A percentile compares a stretch with the other conserved stretches of the same genome.
phyloP scores from a whole-genome alignment of 1,140 invertebrate genomes.

The Pteromalus puparum region DNA sequence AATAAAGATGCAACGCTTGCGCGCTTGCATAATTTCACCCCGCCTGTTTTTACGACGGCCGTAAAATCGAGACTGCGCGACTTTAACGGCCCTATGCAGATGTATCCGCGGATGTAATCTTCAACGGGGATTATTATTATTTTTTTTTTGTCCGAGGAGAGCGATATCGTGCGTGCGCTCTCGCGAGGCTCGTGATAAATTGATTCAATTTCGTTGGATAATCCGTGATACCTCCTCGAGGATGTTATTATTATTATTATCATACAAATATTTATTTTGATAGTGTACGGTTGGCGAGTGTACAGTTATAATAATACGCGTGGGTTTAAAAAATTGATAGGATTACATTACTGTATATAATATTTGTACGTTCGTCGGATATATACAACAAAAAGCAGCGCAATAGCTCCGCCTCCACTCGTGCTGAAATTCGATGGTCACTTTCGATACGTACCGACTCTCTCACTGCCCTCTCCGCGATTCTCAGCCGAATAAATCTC shows the following conservation, averaged over 20 bases:
- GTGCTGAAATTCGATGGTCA: constrained; percentile 46
- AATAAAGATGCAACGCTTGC: not conserved
- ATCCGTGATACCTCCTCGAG: no score
- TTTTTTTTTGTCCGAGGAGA: constrained; percentile 52
- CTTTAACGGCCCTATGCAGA: constrained; percentile 70
- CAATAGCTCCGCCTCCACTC: not conserved
- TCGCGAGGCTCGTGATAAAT: constrained; percentile 53
- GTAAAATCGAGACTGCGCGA: constrained; percentile 65
- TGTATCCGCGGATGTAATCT: constrained; percentile 67
- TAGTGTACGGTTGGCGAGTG: no score
- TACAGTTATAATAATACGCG: no score
- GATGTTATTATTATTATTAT: no score
- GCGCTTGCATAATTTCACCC: constrained; percentile 57
- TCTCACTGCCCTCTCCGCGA: constrained; percentile 41
- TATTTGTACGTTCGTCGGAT: not conserved
- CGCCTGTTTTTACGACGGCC: constrained; percentile 61
- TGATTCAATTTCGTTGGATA: not conserved
- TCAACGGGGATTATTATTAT: constrained; percentile 58
- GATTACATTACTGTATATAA: not conserved
- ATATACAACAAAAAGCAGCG: not conserved
- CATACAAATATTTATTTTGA: no score
- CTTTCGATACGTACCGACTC: constrained; percentile 38
- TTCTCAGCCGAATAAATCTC: constrained; percentile 43
- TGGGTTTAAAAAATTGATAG: no score
- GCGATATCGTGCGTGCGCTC: not conserved